Evolutionary conservation across 2,113 vertebrate species (phyloP), one percentile per base, ranked within the genome.

Genomic region (Colius striatus): DNA sequence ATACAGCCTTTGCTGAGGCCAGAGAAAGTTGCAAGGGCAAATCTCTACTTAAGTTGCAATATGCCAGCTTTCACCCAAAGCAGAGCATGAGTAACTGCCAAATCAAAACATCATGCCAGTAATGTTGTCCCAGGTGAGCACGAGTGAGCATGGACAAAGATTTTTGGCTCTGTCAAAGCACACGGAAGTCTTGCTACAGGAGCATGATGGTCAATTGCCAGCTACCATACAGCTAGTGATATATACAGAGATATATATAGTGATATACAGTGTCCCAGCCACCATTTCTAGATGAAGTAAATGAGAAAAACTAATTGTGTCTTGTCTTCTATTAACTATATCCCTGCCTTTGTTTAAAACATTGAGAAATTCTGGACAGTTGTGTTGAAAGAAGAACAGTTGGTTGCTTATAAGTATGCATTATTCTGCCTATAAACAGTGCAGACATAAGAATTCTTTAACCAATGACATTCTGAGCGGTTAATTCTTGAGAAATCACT

Each of bases 91-190:
- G 32, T 21, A 61, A 30, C 18, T 54, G 34, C 61, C 22, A 32
- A 48, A 78, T 20, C n/a, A 38, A 38, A 83, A 18, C 20, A 14
- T 4, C 0, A 1, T 3, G 7, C 30, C 5, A 20, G 0, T 65
- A 7, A 26, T 54, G 75, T 62, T 50, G 27, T 20, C 47, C 22
- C 13, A 23, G 17, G 2, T 38, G 51, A 57, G 16, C 27, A 10
- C 30, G 23, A 16, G 43, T 48, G 27, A 72, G 9, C 41, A 17
- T 15, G 23, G 26, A 15, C 6, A 0, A 16, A 29, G 57, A 83
- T 17, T 54, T 54, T 68, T 57, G 47, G 3, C 47, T 47, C 79
- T 76, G 50, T 15, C 17, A 76, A 53, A 30, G 15, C 50, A 26
- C 8, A 1, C 29, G 30, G 78, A 79, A 90, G 61, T n/a, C 5